A percentile compares a stretch with the other conserved stretches of the same genome.
These are phyloP conservation scores for Pycnonotus jocosus DNA, from an alignment of 2,113 vertebrate genomes.

Conservation along the genomic window DNA sequence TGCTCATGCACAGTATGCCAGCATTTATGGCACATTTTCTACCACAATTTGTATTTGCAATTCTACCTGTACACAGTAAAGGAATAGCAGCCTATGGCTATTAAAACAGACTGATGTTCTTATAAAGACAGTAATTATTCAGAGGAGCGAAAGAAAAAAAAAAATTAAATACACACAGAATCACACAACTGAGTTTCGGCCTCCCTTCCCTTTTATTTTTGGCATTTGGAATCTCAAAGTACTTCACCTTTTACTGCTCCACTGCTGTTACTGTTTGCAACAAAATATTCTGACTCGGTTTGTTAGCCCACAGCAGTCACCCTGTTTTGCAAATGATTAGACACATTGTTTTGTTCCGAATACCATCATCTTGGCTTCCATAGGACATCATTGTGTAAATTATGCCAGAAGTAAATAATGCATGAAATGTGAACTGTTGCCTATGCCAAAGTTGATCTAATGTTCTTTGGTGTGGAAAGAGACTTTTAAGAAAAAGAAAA, in stretches of 20 bases:
- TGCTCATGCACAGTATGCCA: neutral
- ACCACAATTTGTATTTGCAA: neutral
- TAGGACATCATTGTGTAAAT: neutral
- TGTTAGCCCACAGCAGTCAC: neutral
- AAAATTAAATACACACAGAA: neutral
- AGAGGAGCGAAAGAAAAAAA: neutral
- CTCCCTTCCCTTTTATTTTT: neutral
- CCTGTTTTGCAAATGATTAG: neutral
- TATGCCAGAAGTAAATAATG: constrained; percentile 43
- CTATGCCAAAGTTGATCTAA: constrained; percentile 35
- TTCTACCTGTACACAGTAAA: neutral
- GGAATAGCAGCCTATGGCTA: neutral
- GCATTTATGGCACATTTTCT: neutral
- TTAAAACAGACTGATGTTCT: neutral
- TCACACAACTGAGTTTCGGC: neutral
- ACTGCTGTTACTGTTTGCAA: neutral
- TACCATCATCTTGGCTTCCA: constrained; percentile 1
- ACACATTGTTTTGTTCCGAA: neutral
- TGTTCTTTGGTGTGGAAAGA: neutral
- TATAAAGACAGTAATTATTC: neutral
- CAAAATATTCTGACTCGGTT: neutral
- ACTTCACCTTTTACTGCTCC: neutral
- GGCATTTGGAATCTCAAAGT: neutral
- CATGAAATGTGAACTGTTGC: constrained; percentile 1
- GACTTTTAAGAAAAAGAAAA: neutral